These are phyloP conservation scores for Morpho helenor DNA, from an alignment of 2,888 invertebrate species.

Conservation along the genomic window DNA sequence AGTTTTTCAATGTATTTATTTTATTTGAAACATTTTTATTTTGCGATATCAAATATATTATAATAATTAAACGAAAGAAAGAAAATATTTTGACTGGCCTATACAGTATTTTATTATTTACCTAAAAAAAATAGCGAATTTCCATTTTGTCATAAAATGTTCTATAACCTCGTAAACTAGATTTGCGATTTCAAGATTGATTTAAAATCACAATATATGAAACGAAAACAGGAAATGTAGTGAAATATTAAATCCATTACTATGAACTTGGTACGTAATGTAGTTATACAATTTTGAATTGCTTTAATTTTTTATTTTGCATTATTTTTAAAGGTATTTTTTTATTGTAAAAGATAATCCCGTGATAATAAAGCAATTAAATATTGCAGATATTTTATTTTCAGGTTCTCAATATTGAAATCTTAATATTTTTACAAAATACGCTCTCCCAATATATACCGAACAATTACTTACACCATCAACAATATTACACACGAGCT, in stretches of 20 bases:
- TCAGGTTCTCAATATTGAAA: conserved; percentile 16
- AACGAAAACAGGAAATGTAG: conserved; percentile 1
- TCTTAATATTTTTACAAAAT: conserved; percentile 18
- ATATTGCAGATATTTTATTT: not conserved
- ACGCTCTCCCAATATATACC: conserved; percentile 3
- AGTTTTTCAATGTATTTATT: too few relatives aligned
- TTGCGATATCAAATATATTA: too few relatives aligned
- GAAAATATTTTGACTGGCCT: too few relatives aligned
- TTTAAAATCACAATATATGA: too few relatives aligned
- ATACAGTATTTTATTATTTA: conserved; percentile 1
- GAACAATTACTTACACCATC: conserved; percentile 1
- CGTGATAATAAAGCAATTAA: not conserved
- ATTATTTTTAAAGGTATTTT: too few relatives aligned
- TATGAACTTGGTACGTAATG: conserved; percentile 17
- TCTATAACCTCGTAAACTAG: not conserved
- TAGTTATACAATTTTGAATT: not conserved
- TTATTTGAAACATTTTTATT: too few relatives aligned
- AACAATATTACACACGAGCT: conserved; percentile 5
- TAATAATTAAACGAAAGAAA: not conserved
- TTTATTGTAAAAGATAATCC: too few relatives aligned
- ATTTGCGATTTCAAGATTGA: too few relatives aligned
- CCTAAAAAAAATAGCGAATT: not conserved
- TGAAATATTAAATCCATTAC: not conserved
- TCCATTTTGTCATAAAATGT: conserved; percentile 3
- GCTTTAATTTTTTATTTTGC: too few relatives aligned